These are phyloP conservation scores for Ricordea florida DNA, from an alignment of 92 coral and sea anemone species.

Conservation along the genomic window DNA sequence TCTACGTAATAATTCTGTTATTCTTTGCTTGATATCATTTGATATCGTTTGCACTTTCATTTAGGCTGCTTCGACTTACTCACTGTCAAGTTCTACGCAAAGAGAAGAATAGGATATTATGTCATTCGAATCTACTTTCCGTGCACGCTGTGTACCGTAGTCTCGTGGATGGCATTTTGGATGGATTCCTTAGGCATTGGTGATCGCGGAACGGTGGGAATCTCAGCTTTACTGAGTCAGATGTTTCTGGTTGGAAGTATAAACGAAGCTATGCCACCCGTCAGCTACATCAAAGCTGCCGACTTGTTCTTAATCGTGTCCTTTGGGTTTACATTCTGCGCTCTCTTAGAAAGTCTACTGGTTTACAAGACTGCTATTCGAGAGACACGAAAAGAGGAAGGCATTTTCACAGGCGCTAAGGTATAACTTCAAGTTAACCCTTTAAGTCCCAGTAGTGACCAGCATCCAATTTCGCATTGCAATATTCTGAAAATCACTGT, in stretches of 20 bases:
- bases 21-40: too few species aligned
- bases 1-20: not conserved
- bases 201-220: constrained; percentile 27
- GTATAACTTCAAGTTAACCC: too few species aligned
- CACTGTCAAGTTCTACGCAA: not conserved
- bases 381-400: too few species aligned
- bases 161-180: constrained; percentile 55
- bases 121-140: constrained; percentile 42
- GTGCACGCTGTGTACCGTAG: constrained; percentile 29
- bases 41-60: too few species aligned
- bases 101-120: constrained; percentile 16
- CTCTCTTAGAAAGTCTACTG: constrained; percentile 23
- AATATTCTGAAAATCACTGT: too few species aligned
- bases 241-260: constrained; percentile 13
- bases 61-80: constrained; percentile 18
- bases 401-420: too few species aligned
- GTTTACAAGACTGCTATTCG: too few species aligned
- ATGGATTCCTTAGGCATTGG: constrained; percentile 46
- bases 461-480: too few species aligned
- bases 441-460: too few species aligned
- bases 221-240: constrained; percentile 30
- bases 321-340: constrained; percentile 42
- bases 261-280: constrained; percentile 29
- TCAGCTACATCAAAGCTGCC: constrained; percentile 30
- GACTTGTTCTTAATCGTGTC: constrained; percentile 32